Conservation (phyloP, 2,888 invertebrate species). For the Palloptera scutellata region DNA sequence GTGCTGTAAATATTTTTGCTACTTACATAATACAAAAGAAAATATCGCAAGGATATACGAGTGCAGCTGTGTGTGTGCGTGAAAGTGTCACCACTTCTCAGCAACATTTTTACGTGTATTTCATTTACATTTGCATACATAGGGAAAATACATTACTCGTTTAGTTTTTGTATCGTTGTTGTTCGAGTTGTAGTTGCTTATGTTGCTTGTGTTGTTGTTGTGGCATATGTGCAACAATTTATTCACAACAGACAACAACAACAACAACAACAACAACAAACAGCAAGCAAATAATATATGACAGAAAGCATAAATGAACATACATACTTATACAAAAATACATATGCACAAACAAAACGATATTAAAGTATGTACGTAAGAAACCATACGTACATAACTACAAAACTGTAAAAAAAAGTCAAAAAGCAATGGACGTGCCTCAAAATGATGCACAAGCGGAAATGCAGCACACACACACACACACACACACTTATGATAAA, state of each 20-base stretch:
- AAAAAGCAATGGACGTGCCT: constrained; percentile 4
- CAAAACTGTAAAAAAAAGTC: not conserved
- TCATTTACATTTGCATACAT: too few relatives aligned
- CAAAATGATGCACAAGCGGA: not conserved
- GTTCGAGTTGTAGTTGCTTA: not conserved
- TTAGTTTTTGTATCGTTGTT: not conserved
- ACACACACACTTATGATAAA: too few relatives aligned
- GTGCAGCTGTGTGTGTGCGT: too few relatives aligned
- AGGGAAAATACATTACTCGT: too few relatives aligned
- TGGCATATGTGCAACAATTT: too few relatives aligned
- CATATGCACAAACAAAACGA: too few relatives aligned
- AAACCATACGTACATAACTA: not conserved
- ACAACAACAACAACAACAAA: not conserved
- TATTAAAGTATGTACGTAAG: not conserved
- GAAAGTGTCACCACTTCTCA: too few relatives aligned
- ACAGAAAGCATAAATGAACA: constrained; percentile 3
- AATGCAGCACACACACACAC: not conserved
- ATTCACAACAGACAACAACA: not conserved
- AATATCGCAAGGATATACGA: too few relatives aligned
- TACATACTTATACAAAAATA: not conserved
- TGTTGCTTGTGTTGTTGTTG: too few relatives aligned
- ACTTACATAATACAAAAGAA: too few relatives aligned
- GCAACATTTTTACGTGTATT: too few relatives aligned
- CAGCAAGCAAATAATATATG: constrained; percentile 13
- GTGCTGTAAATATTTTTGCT: too few relatives aligned